Evolutionary conservation across 2,113 vertebrate genomes (phyloP).

Genomic region (Ploceus nigricollis): DNA sequence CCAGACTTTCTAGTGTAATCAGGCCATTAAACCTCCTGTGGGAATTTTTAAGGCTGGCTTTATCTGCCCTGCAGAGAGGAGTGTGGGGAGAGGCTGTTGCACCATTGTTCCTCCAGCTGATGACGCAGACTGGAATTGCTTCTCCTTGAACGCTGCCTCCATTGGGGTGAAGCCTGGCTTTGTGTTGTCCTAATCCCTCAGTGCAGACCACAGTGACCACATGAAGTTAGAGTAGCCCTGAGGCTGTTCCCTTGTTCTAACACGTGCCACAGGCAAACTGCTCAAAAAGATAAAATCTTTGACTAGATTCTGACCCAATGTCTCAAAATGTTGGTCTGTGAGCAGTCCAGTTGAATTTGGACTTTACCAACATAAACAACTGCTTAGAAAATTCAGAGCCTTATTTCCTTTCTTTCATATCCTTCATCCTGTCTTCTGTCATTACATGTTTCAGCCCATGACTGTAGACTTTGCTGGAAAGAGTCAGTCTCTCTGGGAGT

Average conservation of each 20-base stretch:
- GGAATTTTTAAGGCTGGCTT: background rate
- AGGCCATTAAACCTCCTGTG: background rate
- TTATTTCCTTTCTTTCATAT: background rate
- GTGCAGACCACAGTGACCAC: constrained; percentile 15
- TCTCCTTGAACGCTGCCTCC: background rate
- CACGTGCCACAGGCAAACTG: background rate
- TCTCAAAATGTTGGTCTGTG: background rate
- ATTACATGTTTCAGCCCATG: background rate
- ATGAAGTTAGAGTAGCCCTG: background rate
- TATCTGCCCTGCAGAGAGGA: background rate
- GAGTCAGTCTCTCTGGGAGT: background rate
- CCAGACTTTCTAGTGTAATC: background rate
- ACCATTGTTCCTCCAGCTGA: background rate
- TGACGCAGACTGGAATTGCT: background rate
- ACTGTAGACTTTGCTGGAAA: background rate
- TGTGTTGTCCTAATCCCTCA: background rate
- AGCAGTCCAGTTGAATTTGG: background rate
- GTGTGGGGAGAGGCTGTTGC: background rate
- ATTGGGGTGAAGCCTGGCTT: background rate
- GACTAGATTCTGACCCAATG: background rate
- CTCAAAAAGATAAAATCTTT: background rate
- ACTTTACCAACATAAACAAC: background rate
- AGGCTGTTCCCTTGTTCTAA: background rate
- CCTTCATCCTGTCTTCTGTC: background rate
- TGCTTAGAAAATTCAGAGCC: background rate